Conservation (phyloP, 92 coral and sea anemone genomes). For the Umimayanthus kanabou region DNA sequence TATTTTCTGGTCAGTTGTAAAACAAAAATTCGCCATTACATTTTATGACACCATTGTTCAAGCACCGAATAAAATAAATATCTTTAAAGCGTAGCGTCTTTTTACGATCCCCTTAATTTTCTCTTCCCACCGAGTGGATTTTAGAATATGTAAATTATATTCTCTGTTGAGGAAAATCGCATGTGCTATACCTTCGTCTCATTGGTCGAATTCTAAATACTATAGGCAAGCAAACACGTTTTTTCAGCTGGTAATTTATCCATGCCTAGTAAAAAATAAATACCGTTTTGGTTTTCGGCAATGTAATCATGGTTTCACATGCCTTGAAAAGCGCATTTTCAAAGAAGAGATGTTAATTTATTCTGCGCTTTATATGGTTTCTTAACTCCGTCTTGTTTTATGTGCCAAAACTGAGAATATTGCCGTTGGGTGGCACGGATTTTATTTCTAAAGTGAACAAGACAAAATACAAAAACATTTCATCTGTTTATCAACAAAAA, state of each 20-base stretch:
- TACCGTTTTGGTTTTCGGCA: not conserved
- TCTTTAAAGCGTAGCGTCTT: not conserved
- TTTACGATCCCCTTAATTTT: not conserved
- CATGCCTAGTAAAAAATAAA: not conserved
- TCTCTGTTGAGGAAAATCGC: not conserved
- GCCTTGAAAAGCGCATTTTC: not conserved
- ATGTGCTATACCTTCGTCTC: not conserved
- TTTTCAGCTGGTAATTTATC: constrained; percentile 32
- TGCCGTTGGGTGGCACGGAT: not conserved
- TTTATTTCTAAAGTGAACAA: not conserved
- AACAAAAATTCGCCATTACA: not conserved
- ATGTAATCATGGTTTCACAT: not conserved
- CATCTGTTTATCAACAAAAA: too few relatives aligned
- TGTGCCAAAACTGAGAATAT: not conserved
- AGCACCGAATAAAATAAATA: not conserved
- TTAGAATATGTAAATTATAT: constrained; percentile 29
- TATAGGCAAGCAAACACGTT: constrained; percentile 15
- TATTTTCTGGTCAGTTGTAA: constrained; percentile 11
- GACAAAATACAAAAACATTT: not conserved
- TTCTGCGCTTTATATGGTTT: not conserved
- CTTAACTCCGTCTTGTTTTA: not conserved
- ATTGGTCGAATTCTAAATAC: constrained; percentile 25
- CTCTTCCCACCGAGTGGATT: not conserved
- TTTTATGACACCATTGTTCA: constrained; percentile 2
- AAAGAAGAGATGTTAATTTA: not conserved